Conservation (phyloP, 2,113 vertebrate genomes). For the Perccottus glenii region DNA sequence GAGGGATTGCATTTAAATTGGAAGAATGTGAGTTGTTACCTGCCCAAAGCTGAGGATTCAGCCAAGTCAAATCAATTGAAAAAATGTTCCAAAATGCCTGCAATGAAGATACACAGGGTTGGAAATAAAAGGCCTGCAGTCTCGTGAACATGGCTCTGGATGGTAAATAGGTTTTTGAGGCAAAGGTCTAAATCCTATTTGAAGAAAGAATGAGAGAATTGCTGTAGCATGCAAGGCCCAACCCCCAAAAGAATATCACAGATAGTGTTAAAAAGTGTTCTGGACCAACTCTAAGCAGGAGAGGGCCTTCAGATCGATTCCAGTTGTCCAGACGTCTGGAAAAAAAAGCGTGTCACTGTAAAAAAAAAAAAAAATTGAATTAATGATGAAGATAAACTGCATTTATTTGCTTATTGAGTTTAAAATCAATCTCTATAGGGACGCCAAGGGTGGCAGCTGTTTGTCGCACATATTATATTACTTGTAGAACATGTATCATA, state of each 20-base stretch:
- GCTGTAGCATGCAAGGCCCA: slow-evolving; percentile 49
- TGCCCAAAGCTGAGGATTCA: slow-evolving; percentile 14
- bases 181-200: slow-evolving; percentile 15
- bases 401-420: no score
- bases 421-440: no score
- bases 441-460: no score
- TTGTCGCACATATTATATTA: no score
- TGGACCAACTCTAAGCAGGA: no score
- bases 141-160: background rate
- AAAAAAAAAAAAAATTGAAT: no score
- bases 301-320: no score
- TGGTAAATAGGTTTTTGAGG: slow-evolving; percentile 6
- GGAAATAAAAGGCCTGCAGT: background rate
- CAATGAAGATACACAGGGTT: slow-evolving; percentile 1
- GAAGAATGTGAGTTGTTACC: slow-evolving; percentile 2
- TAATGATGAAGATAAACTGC: no score
- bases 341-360: no score
- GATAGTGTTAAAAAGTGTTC: no score
- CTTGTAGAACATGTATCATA: no score
- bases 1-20: slow-evolving; percentile 21
- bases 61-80: slow-evolving; percentile 14
- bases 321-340: no score
- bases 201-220: slow-evolving; percentile 34
- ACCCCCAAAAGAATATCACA: slow-evolving; percentile 7
- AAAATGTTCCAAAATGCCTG: slow-evolving; percentile 20